phyloP scores from a whole-genome alignment of 2,888 invertebrate genomes.

The Philopedon plagiatum region DNA sequence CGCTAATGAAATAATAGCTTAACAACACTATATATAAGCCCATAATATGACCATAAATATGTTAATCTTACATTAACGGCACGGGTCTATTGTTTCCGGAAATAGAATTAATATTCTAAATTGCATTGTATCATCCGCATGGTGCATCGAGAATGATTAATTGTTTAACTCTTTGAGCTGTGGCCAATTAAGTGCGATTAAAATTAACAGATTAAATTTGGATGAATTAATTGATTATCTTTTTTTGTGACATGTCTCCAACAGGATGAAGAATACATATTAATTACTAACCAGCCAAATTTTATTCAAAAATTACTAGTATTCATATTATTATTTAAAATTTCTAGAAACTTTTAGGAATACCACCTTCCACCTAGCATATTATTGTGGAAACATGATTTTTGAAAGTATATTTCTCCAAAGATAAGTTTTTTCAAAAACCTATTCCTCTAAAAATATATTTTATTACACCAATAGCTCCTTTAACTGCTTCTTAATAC shows the following conservation, averaged over 20 bases:
- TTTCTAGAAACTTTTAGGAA: too few relatives aligned
- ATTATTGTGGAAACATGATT: too few relatives aligned
- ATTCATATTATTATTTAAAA: too few relatives aligned
- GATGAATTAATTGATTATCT: conserved; percentile 5
- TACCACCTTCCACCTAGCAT: too few relatives aligned
- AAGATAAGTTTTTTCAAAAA: too few relatives aligned
- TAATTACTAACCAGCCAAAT: too few relatives aligned
- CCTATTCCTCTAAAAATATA: too few relatives aligned
- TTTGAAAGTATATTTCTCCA: too few relatives aligned
- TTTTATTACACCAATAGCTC: too few relatives aligned
- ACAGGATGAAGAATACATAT: not conserved
- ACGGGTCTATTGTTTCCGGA: conserved; percentile 37
- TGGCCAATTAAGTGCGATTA: not conserved
- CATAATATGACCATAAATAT: not conserved
- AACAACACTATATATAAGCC: not conserved
- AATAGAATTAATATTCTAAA: conserved; percentile 43
- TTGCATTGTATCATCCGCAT: conserved; percentile 37
- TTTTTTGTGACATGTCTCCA: not conserved
- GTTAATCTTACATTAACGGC: not conserved
- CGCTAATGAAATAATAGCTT: too few relatives aligned
- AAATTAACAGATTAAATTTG: conserved; percentile 6
- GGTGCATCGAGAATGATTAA: conserved; percentile 36
- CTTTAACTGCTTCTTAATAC: too few relatives aligned
- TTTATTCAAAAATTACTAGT: too few relatives aligned
- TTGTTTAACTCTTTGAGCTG: conserved; percentile 21